These are phyloP conservation scores for Odobenus rosmarus DNA, from an alignment of 2,113 vertebrate species.

Conservation along the genomic window DNA sequence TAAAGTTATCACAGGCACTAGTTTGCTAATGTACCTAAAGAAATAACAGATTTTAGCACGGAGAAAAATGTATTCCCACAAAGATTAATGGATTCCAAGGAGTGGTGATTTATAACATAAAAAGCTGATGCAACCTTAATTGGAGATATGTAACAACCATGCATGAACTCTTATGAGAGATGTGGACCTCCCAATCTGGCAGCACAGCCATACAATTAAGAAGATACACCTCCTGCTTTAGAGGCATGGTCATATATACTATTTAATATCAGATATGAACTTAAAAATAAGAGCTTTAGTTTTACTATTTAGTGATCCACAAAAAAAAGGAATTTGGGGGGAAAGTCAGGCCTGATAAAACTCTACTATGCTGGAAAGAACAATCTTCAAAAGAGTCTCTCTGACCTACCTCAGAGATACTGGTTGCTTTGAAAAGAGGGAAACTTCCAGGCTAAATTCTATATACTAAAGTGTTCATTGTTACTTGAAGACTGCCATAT, in stretches of 20 bases:
- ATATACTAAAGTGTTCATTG: conserved; percentile 65
- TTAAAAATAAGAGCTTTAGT: conserved; percentile 41
- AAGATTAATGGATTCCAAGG: conserved; percentile 15
- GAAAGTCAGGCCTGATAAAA: neutral
- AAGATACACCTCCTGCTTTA: neutral
- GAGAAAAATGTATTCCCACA: conserved; percentile 53
- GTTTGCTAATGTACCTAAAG: conserved; percentile 54
- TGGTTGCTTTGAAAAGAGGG: neutral
- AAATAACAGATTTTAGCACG: conserved; percentile 36
- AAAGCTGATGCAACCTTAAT: conserved; percentile 58
- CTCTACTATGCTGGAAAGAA: neutral
- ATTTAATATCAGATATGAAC: conserved; percentile 10
- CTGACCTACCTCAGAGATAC: conserved; percentile 15
- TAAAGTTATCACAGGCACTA: neutral
- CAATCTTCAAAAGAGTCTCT: neutral
- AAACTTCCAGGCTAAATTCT: conserved; percentile 67
- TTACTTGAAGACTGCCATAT: conserved; percentile 68
- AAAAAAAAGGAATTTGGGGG: neutral
- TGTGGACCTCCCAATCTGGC: neutral
- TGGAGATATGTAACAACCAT: conserved; percentile 54
- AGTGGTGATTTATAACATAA: conserved; percentile 68
- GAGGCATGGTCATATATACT: neutral
- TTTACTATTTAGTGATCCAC: conserved; percentile 20
- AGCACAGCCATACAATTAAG: neutral
- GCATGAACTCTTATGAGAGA: neutral